Evolutionary conservation across 2,888 invertebrate species (phyloP).

Genomic region (Podabrus alpinus): DNA sequence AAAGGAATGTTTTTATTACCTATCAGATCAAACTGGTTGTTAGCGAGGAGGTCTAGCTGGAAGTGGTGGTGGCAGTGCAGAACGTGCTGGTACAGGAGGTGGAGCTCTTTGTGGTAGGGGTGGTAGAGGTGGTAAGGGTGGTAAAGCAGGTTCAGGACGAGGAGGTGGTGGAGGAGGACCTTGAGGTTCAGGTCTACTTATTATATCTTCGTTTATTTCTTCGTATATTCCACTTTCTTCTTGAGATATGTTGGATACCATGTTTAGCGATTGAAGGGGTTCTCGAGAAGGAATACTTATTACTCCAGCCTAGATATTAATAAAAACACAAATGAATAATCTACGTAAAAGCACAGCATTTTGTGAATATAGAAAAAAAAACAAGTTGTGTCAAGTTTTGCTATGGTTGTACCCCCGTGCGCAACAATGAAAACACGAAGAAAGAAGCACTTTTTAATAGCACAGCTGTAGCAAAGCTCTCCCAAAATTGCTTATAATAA

Average conservation of each 20-base stretch:
- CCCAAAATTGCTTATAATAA: too few relatives aligned
- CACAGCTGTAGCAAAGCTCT: too few relatives aligned
- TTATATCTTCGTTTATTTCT: constrained; percentile 59
- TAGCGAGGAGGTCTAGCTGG: constrained; percentile 65
- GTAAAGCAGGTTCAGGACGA: constrained; percentile 59
- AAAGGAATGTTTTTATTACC: neutral
- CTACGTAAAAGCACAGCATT: too few relatives aligned
- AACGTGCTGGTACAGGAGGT: constrained; percentile 60
- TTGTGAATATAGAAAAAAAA: too few relatives aligned
- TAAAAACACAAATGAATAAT: neutral
- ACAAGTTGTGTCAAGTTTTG: too few relatives aligned
- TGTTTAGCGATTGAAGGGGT: constrained; percentile 43
- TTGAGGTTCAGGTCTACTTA: constrained; percentile 59
- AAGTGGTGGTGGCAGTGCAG: constrained; percentile 67
- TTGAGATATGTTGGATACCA: constrained; percentile 39
- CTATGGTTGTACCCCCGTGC: too few relatives aligned
- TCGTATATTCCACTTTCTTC: constrained; percentile 60
- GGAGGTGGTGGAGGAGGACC: constrained; percentile 66
- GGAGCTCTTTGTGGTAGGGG: constrained; percentile 61
- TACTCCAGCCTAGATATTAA: constrained; percentile 56
- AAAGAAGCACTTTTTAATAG: too few relatives aligned
- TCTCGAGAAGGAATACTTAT: constrained; percentile 54
- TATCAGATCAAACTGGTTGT: constrained; percentile 3
- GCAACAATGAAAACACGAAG: too few relatives aligned
- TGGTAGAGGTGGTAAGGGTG: constrained; percentile 64